Evolutionary conservation across 1,140 invertebrate genomes (phyloP).

Genomic region (Drosophila kikkawai): DNA sequence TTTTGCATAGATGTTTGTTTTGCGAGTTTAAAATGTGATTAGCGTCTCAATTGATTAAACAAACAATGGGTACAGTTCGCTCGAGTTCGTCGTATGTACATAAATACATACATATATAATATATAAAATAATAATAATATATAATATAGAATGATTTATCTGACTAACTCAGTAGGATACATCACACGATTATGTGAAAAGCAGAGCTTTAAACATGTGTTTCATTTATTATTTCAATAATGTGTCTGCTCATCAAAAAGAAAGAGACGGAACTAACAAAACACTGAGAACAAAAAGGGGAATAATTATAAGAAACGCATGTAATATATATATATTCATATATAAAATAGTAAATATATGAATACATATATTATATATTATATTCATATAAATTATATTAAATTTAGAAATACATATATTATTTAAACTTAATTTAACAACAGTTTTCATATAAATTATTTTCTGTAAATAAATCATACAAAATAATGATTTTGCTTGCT

Average conservation of each 20-base stretch:
- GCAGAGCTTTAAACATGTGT: neutral
- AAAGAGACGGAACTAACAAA: neutral
- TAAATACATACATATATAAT: neutral
- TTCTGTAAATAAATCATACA: neutral
- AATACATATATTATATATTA: no score
- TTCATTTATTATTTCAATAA: neutral
- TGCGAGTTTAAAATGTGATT: slow-evolving; percentile 10
- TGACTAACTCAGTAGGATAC: neutral
- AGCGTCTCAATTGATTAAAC: slow-evolving; percentile 22
- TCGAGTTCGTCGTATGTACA: neutral
- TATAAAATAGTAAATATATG: no score
- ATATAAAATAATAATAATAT: no score
- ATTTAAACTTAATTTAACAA: neutral
- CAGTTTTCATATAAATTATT: neutral
- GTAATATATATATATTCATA: no score
- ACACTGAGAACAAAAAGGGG: neutral
- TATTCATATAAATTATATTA: neutral
- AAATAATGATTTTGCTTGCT: no score
- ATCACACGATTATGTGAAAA: neutral
- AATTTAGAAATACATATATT: neutral
- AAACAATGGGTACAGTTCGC: slow-evolving; percentile 11
- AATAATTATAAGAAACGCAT: no score
- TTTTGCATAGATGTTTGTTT: slow-evolving; percentile 4
- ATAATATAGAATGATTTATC: slow-evolving; percentile 5
- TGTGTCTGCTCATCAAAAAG: neutral